Conservation (phyloP, 1,140 invertebrate species). For the Halictus rubicundus region DNA sequence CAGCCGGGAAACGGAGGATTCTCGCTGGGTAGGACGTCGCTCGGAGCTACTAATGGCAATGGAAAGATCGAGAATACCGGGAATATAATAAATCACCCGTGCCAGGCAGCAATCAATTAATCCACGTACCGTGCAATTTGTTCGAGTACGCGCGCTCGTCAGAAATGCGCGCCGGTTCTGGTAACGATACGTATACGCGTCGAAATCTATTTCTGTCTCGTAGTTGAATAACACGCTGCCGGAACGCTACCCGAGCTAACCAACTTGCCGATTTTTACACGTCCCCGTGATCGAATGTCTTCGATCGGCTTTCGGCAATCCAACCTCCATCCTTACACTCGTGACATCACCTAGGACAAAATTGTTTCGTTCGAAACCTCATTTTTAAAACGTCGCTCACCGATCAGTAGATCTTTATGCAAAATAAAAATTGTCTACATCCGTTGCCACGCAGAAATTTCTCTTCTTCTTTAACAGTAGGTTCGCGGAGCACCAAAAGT, state of each 20-base stretch:
- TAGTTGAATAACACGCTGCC: background rate
- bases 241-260: background rate
- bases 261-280: background rate
- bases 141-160: conserved; percentile 7
- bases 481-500: too few species aligned
- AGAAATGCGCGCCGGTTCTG: conserved; percentile 3
- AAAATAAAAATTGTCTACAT: too few species aligned
- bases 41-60: conserved; percentile 22
- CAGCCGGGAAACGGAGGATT: background rate
- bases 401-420: too few species aligned
- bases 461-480: too few species aligned
- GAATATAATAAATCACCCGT: conserved; percentile 42
- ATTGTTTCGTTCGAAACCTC: too few species aligned
- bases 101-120: conserved; percentile 46
- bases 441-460: too few species aligned
- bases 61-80: conserved; percentile 30
- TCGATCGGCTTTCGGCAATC: too few species aligned
- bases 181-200: conserved; percentile 29
- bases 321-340: too few species aligned
- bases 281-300: background rate
- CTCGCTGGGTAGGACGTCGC: background rate
- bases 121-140: conserved; percentile 32
- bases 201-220: conserved; percentile 20
- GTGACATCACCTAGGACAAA: too few species aligned
- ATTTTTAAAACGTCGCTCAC: too few species aligned